Evolutionary conservation across 1,140 invertebrate genomes (phyloP).

Genomic region (Drosophila albomicans): DNA sequence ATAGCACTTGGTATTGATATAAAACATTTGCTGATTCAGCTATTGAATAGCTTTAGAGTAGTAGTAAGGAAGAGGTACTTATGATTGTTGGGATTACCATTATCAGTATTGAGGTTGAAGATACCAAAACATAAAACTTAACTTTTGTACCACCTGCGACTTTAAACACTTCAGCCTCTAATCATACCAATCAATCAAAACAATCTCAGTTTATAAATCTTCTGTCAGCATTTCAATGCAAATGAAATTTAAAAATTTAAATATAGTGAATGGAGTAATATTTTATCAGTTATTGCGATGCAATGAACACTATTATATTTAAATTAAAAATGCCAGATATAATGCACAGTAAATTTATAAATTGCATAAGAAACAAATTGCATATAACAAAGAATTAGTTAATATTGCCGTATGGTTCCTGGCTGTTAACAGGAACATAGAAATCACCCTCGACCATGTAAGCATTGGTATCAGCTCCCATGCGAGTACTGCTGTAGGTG

Average conservation of each 20-base stretch:
- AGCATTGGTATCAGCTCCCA: constrained; percentile 82
- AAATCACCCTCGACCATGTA: constrained; percentile 79
- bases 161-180: not conserved
- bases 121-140: not conserved
- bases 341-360: no score
- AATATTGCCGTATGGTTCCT: constrained; percentile 83
- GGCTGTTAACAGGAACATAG: constrained; percentile 74
- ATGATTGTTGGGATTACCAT: not conserved
- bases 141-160: not conserved
- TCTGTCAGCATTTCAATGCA: no score
- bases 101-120: not conserved
- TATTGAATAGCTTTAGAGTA: not conserved
- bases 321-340: no score
- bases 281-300: no score
- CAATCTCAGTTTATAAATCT: not conserved
- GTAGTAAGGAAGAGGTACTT: not conserved
- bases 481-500: constrained; percentile 70
- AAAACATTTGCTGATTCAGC: not conserved
- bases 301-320: no score
- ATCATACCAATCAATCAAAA: not conserved
- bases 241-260: no score
- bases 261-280: no score
- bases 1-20: not conserved
- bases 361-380: no score
- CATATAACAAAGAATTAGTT: constrained; percentile 36